Conservation (phyloP, 1,140 invertebrate genomes). For the Helicoverpa zea region DNA sequence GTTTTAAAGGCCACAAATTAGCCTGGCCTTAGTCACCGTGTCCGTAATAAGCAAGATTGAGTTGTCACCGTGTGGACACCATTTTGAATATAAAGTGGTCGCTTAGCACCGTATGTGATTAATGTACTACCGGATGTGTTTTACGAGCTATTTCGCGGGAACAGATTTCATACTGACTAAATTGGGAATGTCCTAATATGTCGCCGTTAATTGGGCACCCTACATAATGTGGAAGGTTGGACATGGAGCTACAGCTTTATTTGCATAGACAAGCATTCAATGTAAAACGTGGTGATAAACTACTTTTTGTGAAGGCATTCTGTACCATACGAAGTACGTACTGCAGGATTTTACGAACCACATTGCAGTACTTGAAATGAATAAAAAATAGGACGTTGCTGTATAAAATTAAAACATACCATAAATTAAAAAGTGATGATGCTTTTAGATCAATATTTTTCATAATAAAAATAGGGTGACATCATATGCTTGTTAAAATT, state of each 20-base stretch:
- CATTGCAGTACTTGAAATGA: neutral
- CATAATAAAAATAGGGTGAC: slow-evolving; percentile 12
- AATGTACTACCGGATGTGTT: slow-evolving; percentile 64
- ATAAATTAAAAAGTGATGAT: neutral
- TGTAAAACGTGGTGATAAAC: slow-evolving; percentile 25
- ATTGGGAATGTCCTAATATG: slow-evolving; percentile 60
- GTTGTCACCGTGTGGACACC: slow-evolving; percentile 70
- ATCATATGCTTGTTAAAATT: slow-evolving; percentile 22
- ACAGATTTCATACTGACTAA: slow-evolving; percentile 56
- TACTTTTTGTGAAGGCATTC: slow-evolving; percentile 23
- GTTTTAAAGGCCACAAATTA: slow-evolving; percentile 43
- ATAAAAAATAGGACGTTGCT: neutral
- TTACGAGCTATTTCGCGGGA: slow-evolving; percentile 69
- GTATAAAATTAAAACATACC: slow-evolving; percentile 7
- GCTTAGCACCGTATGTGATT: slow-evolving; percentile 72
- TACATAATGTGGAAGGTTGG: slow-evolving; percentile 26
- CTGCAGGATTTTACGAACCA: neutral
- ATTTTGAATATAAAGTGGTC: slow-evolving; percentile 75
- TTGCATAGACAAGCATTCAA: slow-evolving; percentile 41
- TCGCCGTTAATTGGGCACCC: slow-evolving; percentile 56
- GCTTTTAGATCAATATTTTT: neutral
- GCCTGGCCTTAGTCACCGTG: slow-evolving; percentile 33
- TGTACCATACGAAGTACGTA: neutral
- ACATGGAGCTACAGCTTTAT: slow-evolving; percentile 15
- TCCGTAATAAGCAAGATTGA: slow-evolving; percentile 66